These are phyloP conservation scores for Apeltes quadracus DNA, from an alignment of 2,113 vertebrate genomes.

Conservation along the genomic window DNA sequence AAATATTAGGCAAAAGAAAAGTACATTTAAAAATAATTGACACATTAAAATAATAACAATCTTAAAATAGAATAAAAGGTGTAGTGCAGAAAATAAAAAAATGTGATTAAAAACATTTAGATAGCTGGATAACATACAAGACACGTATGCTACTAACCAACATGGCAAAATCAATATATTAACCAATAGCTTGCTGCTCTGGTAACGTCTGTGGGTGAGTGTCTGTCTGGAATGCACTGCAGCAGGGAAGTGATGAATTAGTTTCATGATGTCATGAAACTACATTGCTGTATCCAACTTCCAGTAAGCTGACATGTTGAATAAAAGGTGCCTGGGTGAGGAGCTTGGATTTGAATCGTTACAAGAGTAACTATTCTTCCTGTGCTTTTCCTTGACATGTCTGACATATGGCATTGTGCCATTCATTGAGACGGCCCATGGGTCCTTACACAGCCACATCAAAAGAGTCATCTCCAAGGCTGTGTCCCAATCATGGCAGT, in stretches of 20 bases:
- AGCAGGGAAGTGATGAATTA: background rate
- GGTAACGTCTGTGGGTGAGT: background rate
- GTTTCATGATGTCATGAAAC: background rate
- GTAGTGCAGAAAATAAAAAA: background rate
- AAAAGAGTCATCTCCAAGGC: background rate
- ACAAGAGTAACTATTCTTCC: too few species aligned
- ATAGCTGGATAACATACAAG: background rate
- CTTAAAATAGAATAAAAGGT: too few species aligned
- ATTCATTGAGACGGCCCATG: background rate
- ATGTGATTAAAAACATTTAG: background rate
- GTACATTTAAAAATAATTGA: too few species aligned
- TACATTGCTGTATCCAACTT: background rate
- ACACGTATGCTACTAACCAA: background rate
- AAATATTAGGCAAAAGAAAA: too few species aligned
- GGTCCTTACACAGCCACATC: background rate
- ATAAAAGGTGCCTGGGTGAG: background rate
- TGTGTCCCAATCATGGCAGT: background rate
- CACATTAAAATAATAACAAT: too few species aligned
- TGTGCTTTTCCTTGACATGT: background rate
- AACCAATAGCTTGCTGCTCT: background rate
- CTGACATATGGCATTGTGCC: background rate
- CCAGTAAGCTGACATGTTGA: background rate
- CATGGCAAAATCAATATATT: background rate
- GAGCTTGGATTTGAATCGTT: background rate
- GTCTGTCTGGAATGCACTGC: background rate